Evolutionary conservation across 2,113 vertebrate species (phyloP), one percentile per base, ranked within the genome.

Genomic region (Dinomys branickii): DNA sequence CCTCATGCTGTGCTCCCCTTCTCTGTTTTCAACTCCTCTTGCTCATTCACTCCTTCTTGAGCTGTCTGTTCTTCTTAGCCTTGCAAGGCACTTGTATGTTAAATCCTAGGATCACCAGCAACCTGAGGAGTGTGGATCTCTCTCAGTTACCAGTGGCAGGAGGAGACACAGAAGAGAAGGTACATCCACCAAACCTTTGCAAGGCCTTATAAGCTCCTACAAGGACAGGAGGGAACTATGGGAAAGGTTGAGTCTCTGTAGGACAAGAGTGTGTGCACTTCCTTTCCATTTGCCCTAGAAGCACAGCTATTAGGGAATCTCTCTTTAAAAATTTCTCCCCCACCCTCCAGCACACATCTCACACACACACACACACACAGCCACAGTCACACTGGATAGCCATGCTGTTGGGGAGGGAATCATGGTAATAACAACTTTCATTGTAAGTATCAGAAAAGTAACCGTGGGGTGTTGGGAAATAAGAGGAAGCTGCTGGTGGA

Each of bases 1-100:
- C 97, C 96, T 97, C 98, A 97, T 73, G 47, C 22, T 1, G 82
- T 52, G 13, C 12, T 28, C 44, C 28, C 67, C 41, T 50, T 85
- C 41, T 14, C 5, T 30, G 14, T 26, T 83, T 26, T 35, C 11
- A 80, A 67, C 26, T 16, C 10, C 19, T 17, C 1, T 9, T 5
- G 9, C 44, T 83, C 30, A 24, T 7, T 7, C 11, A 4, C 7
- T 65, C 19, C 41, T 78, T 24, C 20, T 26, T 5, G 0, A n/a
- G 2, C 63, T 71, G 90, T 14, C 88, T 95, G 94, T 19, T 78
- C 54, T 82, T 41, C 86, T 91, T 95, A 88, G 35, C 67, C 82
- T 85, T 33, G 63, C 59, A 88, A 69, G 87, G 86, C 1, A 16
- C 17, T 0, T 1, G 3, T 10, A 33, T 22, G 33, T 91, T 59